Base-by-base conservation (phyloP, 2,113 vertebrate genomes). In the Isichthys henryi region DNA sequence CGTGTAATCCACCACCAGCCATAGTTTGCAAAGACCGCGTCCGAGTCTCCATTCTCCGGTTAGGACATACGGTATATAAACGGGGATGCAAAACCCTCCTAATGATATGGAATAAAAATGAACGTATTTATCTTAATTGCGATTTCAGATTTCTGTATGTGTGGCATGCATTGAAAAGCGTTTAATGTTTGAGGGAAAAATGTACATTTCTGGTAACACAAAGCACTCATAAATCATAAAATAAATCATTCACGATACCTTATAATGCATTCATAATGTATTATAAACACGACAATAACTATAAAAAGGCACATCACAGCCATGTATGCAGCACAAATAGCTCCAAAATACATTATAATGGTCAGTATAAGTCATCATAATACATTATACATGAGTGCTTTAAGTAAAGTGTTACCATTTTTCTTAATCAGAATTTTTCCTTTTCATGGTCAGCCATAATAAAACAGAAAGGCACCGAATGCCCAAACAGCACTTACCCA, bases 1-100 rank as follows among this genome's bases (percentile, higher is more conserved):
- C 74, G 96, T 94, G 90, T 96, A 96, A 91, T 96, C 95, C 43
- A 93, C 93, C 77, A 95, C 95, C 58, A 96, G 91, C 95, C 95
- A 96, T 89, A 96, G 92, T 88, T 96, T 95, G 87, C 95, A 95
- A 66, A 95, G 92, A 50, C 94, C 93, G 89, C 91, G 90, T 58
- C 96, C 94, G 19, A 96, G 94, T 39, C 91, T 94, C 95, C 95
- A 94, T 88, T 96, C 89, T 3, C 95, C 94, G 0, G 93, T 96
- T 92, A 96, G 92, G 66, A 96, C 94, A 50, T 95, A 97, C 53
- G 95, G 95, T 80, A 96, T 95, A 91, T 95, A 96, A 43, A 96
- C 94, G 0, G 95, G 96, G 89, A 96, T 96, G 91, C 96, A 96
- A 94, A 96, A 96, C 66, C 94, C 91, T 46, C 96, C 95, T 96